Percentiles rank a stretch among this genome's conserved stretches.
Conservation (phyloP, 2,797 vertebrate species). For the Capromys pilorides region DNA sequence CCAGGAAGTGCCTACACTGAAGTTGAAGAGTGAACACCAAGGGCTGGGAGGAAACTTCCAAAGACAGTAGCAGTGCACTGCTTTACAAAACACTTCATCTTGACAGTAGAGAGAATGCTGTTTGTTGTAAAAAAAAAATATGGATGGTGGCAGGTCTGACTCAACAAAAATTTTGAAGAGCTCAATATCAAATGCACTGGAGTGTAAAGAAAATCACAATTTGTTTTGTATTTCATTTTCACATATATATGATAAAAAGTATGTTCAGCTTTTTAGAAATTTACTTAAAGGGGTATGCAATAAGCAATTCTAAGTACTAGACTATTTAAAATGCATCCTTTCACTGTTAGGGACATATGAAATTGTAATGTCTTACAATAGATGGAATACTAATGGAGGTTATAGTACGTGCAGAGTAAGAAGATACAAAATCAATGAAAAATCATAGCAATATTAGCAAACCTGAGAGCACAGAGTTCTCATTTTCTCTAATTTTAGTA, state of each 20-base stretch:
- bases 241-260: not conserved
- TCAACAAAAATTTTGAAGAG: not conserved
- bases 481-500: not conserved
- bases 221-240: not conserved
- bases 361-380: slow-evolving; percentile 9
- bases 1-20: not conserved
- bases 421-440: slow-evolving; percentile 18
- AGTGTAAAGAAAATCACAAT: not conserved
- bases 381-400: not conserved
- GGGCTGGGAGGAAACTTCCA: not conserved
- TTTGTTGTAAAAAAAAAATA: not conserved
- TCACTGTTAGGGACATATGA: not conserved
- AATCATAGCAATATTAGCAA: not conserved
- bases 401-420: not conserved
- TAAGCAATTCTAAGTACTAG: not conserved
- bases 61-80: fast-evolving
- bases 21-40: not conserved
- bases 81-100: slow-evolving; percentile 14
- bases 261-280: not conserved
- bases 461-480: not conserved
- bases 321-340: not conserved
- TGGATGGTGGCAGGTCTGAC: not conserved
- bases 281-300: not conserved
- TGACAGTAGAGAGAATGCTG: not conserved
- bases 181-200: not conserved